These are phyloP conservation scores for Etheostoma perlongum DNA, from an alignment of 2,797 vertebrate genomes.

Conservation along the genomic window DNA sequence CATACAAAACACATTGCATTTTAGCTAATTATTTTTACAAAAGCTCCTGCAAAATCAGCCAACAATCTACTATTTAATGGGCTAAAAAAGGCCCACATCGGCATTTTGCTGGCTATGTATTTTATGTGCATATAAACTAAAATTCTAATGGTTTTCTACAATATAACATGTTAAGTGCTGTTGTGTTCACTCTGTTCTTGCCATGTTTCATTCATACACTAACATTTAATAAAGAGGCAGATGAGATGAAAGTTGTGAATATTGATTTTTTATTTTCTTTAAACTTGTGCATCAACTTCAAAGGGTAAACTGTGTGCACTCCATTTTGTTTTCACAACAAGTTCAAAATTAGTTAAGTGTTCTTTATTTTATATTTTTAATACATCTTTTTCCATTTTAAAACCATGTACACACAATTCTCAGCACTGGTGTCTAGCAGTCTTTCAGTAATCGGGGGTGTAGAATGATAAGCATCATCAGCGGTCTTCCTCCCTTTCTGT, in stretches of 20 bases:
- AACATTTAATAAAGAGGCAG: constrained; percentile 47
- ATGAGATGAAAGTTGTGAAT: constrained; percentile 73
- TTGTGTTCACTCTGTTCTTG: not conserved
- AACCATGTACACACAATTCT: constrained; percentile 94
- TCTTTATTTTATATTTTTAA: constrained; percentile 79
- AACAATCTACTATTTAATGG: not conserved
- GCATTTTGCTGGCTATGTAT: not conserved
- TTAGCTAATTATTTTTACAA: too few relatives aligned
- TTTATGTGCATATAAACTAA: not conserved
- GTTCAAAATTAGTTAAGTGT: constrained; percentile 93
- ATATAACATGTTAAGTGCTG: not conserved
- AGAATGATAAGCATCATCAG: constrained; percentile 89
- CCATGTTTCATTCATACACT: not conserved
- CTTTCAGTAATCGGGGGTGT: constrained; percentile 90
- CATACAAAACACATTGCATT: too few relatives aligned
- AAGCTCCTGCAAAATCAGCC: too few relatives aligned
- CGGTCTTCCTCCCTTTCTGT: constrained; percentile 83
- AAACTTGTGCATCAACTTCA: constrained; percentile 96
- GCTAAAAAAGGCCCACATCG: not conserved
- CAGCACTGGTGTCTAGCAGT: constrained; percentile 90
- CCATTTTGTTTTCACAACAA: constrained; percentile 94
- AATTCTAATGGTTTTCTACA: not conserved
- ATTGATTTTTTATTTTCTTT: constrained; percentile 83
- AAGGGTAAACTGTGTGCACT: constrained; percentile 97
- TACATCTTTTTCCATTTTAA: constrained; percentile 81